These are phyloP conservation scores for Spisula subtruncata DNA, from an alignment of 2,888 invertebrate genomes.

Conservation along the genomic window DNA sequence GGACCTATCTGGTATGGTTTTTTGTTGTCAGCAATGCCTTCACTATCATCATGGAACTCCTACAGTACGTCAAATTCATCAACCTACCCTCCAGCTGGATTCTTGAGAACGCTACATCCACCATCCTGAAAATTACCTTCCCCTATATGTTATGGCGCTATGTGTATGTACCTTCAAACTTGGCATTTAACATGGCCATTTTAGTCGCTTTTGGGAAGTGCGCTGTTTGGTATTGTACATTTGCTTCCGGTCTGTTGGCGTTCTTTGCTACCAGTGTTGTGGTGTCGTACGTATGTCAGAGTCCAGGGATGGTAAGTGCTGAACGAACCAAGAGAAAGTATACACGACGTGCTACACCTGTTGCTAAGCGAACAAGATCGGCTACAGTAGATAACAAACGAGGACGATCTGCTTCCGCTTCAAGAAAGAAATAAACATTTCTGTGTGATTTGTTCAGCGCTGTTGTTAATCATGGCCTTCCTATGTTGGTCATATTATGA, in stretches of 20 bases:
- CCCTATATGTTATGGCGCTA: constrained; percentile 35
- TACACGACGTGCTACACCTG: neutral
- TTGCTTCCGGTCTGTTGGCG: neutral
- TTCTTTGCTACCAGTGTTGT: neutral
- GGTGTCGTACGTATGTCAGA: constrained; percentile 29
- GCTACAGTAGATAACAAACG: neutral
- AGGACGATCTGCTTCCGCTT: neutral
- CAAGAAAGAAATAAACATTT: neutral
- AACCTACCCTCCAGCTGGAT: neutral
- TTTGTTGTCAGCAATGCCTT: constrained; percentile 26
- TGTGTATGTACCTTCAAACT: neutral
- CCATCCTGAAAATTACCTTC: constrained; percentile 17
- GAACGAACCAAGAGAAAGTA: neutral
- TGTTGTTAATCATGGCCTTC: too few species aligned
- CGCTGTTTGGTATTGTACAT: neutral
- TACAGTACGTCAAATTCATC: constrained; percentile 13
- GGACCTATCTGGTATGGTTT: neutral
- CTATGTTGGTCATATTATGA: too few species aligned
- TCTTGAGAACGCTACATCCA: neutral
- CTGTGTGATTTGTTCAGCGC: neutral
- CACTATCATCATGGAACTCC: neutral
- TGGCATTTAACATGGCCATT: neutral
- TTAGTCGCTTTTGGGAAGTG: neutral
- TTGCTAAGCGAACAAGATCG: neutral
- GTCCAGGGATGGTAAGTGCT: neutral